A percentile compares a stretch with the other conserved stretches of the same genome.
phyloP scores from a whole-genome alignment of 2,888 invertebrate species.

The Ophion slaviceki region DNA sequence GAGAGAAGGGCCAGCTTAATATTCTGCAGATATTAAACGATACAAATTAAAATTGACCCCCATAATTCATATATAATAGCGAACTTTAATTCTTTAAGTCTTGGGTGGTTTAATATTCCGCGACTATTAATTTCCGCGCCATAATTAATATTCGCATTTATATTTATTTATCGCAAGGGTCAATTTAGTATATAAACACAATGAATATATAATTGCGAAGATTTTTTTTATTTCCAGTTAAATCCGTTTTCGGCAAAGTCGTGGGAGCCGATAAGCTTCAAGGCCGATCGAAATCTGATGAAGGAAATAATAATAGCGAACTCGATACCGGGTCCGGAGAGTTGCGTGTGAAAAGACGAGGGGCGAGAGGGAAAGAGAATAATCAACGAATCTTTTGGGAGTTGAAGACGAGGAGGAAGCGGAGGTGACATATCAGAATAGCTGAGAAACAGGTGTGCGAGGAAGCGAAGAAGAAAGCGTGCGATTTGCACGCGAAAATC shows the following conservation, averaged over 20 bases:
- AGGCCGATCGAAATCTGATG: constrained; percentile 82
- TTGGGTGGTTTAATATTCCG: too few relatives aligned
- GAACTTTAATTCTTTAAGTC: too few relatives aligned
- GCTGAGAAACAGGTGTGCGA: constrained; percentile 67
- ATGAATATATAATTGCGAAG: not conserved
- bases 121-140: too few relatives aligned
- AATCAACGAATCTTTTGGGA: constrained; percentile 55
- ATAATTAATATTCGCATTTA: too few relatives aligned
- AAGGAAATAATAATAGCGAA: constrained; percentile 89
- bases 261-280: constrained; percentile 83
- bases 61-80: too few relatives aligned
- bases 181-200: not conserved
- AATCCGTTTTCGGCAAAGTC: constrained; percentile 83
- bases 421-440: constrained; percentile 75
- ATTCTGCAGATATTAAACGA: too few relatives aligned
- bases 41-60: too few relatives aligned
- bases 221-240: constrained; percentile 72
- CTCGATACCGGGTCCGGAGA: constrained; percentile 94
- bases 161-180: too few relatives aligned
- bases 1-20: too few relatives aligned
- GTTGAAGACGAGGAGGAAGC: not conserved
- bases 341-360: constrained; percentile 89
- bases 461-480: not conserved
- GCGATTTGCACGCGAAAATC: constrained; percentile 27
- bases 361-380: constrained; percentile 6